Conservation (phyloP, 2,113 vertebrate species). For the Lagopus muta region DNA sequence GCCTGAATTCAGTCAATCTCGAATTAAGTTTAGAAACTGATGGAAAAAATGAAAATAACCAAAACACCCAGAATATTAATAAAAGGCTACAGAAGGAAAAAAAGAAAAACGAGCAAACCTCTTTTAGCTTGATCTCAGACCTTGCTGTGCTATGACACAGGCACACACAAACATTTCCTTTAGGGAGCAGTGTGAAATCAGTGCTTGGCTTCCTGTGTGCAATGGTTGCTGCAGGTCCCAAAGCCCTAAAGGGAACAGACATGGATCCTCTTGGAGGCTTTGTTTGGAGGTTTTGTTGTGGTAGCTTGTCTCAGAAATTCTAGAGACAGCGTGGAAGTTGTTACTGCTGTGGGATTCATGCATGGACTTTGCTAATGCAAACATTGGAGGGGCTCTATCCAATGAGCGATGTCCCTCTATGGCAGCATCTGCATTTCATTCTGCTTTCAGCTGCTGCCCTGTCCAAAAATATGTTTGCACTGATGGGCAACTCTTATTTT, state of each 20-base stretch:
- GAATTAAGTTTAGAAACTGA: rapidly evolving
- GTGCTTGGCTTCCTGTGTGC: neutral
- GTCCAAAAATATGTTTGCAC: constrained; percentile 45
- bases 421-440: constrained; percentile 5
- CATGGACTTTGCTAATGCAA: neutral
- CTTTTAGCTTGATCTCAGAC: neutral
- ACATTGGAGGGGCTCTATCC: neutral
- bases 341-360: neutral
- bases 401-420: neutral
- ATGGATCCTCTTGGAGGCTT: neutral
- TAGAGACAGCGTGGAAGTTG: too few relatives aligned
- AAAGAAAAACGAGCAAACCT: neutral
- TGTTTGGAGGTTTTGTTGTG: neutral
- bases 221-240: neutral
- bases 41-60: neutral
- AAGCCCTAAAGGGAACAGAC: neutral
- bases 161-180: neutral
- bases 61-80: neutral
- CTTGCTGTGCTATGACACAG: neutral
- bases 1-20: neutral
- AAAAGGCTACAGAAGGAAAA: neutral
- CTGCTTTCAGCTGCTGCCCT: constrained; percentile 4
- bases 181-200: neutral
- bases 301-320: neutral
- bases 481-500: constrained; percentile 36